A percentile compares a stretch with the other conserved stretches of the same genome.
Conservation (phyloP, 2,113 vertebrate species). For the Numenius arquata region DNA sequence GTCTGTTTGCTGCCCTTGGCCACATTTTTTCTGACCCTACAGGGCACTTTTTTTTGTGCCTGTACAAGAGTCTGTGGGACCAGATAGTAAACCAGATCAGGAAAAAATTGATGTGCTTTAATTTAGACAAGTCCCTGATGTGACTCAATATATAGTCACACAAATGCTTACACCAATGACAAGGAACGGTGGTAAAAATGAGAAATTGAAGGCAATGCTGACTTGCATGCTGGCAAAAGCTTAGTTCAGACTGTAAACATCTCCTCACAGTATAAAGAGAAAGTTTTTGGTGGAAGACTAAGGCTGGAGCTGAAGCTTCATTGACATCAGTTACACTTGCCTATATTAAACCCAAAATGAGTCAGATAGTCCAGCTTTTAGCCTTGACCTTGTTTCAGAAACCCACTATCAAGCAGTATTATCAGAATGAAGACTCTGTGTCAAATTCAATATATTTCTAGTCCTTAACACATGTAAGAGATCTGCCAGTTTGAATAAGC, state of each 20-base stretch:
- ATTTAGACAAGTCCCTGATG: background rate
- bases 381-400: background rate
- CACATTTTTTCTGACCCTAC: background rate
- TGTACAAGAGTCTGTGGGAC: background rate
- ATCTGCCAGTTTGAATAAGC: constrained; percentile 19
- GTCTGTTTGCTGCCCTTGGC: background rate
- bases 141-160: background rate
- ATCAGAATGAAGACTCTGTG: background rate
- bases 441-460: background rate
- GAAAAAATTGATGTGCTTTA: background rate
- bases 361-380: background rate
- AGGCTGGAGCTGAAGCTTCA: background rate
- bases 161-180: background rate
- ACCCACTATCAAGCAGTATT: background rate
- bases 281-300: background rate
- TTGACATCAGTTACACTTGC: background rate
- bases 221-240: background rate
- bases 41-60: background rate
- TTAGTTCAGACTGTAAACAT: background rate
- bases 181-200: background rate
- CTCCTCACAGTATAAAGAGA: background rate
- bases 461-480: background rate
- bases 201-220: background rate
- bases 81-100: background rate
- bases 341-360: background rate